Base-by-base conservation (phyloP, 2,113 vertebrate genomes). In the Athene noctua region DNA sequence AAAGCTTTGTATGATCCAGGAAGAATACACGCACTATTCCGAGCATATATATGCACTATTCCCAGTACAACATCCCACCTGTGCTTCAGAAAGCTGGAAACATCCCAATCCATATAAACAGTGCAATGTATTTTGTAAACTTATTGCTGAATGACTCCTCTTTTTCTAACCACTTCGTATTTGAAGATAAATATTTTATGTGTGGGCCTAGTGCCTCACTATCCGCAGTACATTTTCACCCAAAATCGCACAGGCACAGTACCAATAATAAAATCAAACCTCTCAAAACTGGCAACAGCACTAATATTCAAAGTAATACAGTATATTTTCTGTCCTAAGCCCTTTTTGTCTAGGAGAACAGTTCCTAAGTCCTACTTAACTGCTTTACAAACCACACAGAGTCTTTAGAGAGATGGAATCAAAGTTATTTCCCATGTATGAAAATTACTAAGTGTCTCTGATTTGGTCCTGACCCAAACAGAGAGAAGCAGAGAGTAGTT, bases 331-430 rank as follows among this genome's bases (percentile, higher is more conserved):
- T 83, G 63, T 81, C 80, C 88, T 85, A 71, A 75, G 91, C 86
- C 47, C 52, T 71, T 75, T 82, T 71, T 71, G n/a, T 67, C 79
- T 80, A 85, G 79, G 82, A 81, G 74, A 82, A 85, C 29, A 71
- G 49, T 36, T 94, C 63, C 44, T 88, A 92, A 96, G 80, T 67
- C 91, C 86, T 27, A 83, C 34, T 88, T 91, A 80, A 96, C 83
- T 91, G 75, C 67, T 92, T 92, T 79, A 65, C 26, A 92, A 96
- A 87, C 34, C 32, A 72, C 27, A 57, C 44, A 21, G 85, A 72
- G 40, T 68, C 67, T 83, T 70, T 3, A 75, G 38, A 63, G 23
- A 63, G 44, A 63, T 52, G 63, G 51, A 79, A 75, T 1, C 66
- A 40, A 88, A 72, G 71, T 38, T 55, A 65, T 29, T 94, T 86